Conservation (phyloP, 2,113 vertebrate genomes). For the Alethe diademata region DNA sequence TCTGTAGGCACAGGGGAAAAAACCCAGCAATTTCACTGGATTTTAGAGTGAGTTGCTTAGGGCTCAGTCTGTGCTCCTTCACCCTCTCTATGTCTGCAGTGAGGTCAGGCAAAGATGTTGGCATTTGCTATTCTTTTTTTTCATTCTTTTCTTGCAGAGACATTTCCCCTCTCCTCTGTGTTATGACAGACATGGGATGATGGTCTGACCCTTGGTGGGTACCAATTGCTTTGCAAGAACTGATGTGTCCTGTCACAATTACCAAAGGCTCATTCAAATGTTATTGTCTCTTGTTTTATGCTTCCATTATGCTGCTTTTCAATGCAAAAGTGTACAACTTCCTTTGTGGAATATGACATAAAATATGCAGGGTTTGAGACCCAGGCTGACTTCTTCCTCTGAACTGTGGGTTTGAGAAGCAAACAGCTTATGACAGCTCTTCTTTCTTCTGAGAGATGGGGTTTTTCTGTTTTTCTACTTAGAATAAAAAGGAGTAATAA, state of each 20-base stretch:
- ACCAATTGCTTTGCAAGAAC: background rate
- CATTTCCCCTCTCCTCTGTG: background rate
- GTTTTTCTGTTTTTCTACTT: background rate
- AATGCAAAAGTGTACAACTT: background rate
- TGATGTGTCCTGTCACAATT: fast-evolving
- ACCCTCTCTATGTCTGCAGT: background rate
- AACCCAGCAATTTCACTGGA: fast-evolving
- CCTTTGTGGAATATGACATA: background rate
- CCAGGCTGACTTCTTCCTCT: background rate
- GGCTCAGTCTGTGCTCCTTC: background rate
- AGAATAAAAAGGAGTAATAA: background rate
- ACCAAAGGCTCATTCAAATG: background rate
- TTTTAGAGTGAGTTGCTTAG: background rate
- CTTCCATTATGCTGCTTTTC: background rate
- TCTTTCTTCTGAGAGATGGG: background rate
- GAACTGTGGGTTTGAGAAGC: background rate
- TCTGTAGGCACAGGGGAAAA: background rate
- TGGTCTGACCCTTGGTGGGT: fast-evolving
- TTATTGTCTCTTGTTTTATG: background rate
- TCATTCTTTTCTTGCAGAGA: background rate
- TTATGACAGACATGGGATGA: fast-evolving
- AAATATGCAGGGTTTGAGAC: background rate
- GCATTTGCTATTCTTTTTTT: background rate
- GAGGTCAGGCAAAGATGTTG: background rate
- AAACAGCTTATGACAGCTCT: background rate